A percentile compares a stretch with the other conserved stretches of the same genome.
phyloP scores from a whole-genome alignment of 2,797 vertebrate species.

The Tokudaia muenninki region DNA sequence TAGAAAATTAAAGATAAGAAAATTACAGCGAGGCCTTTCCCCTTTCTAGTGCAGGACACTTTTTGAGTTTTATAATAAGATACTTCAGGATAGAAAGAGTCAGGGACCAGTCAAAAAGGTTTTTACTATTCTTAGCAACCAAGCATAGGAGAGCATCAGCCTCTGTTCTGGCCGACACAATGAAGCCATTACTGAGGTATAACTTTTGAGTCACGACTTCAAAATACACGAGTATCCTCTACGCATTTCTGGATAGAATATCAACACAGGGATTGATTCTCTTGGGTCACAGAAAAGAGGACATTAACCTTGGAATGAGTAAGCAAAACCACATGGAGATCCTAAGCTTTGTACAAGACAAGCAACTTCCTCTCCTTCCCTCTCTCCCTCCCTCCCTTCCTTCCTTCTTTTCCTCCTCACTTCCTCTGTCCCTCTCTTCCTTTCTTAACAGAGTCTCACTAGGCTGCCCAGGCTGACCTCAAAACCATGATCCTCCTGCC shows the following conservation, averaged over 20 bases:
- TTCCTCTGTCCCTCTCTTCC: no score
- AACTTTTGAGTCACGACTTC: conserved; percentile 20
- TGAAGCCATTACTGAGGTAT: not conserved
- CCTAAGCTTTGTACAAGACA: not conserved
- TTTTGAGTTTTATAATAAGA: conserved; percentile 4
- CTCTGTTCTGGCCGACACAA: not conserved
- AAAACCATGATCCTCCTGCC: not conserved
- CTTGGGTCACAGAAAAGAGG: not conserved
- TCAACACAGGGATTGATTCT: not conserved
- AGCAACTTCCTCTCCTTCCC: not conserved
- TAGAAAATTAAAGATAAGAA: not conserved
- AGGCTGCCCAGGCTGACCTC: not conserved
- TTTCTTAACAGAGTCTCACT: not conserved
- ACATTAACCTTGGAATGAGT: not conserved
- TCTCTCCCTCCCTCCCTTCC: no score
- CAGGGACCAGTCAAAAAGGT: not conserved
- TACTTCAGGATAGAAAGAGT: conserved; percentile 24
- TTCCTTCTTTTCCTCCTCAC: no score
- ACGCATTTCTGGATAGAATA: not conserved
- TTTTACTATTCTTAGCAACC: not conserved
- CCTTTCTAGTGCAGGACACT: not conserved
- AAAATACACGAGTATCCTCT: not conserved
- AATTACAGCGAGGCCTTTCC: conserved; percentile 1
- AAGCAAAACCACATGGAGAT: conserved; percentile 1
- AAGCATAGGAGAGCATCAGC: not conserved